Evolutionary conservation across 2,888 invertebrate species (phyloP), one percentile per base, ranked within the genome.

Genomic region (Eumerus sabulonum): DNA sequence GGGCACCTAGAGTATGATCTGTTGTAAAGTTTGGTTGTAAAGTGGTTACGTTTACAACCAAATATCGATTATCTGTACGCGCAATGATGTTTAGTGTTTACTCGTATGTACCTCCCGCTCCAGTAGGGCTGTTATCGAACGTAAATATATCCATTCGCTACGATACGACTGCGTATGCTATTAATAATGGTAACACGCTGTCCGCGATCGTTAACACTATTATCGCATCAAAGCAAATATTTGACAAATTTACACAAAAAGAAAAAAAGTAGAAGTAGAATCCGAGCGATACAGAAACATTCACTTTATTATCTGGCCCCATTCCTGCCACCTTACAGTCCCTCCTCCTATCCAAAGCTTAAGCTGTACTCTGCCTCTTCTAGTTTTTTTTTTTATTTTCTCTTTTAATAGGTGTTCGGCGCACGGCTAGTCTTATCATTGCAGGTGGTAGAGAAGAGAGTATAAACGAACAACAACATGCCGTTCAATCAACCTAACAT

Each of bases 221-320:
- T 77, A 77, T 77, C 77, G 47, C 72, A 73, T 68, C 77, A 53
- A 59, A 50, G 57, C 12, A 77, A 77, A 77, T 77, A 77, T 77
- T 77, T 77, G 47, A 51, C 27, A 27, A 27, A 27, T 44, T 16
- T n/a, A n/a, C n/a, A n/a, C n/a, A 36, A 18, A 45, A 44, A 45
- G 44, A 51, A 42, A 42, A 9, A 56, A 12, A n/a, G 16, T 18
- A 47, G 27, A 48, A 19, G 12, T 17, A 18, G n/a, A 35, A 36
- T n/a, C n/a, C n/a, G n/a, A n/a, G n/a, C n/a, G n/a, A n/a, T 48
- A 13, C 19, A 42, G 16, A 27, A n/a, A 50, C 56, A 48, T 67
- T 50, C 16, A 68, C 14, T 45, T 14, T 51, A 40, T 53, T 70
- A 70, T 62, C 70, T 70, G 47, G 13, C 48, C 38, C 53, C 68